Evolutionary conservation across 2,888 invertebrate species (phyloP).

Genomic region (Caenorhabditis sulstoni): DNA sequence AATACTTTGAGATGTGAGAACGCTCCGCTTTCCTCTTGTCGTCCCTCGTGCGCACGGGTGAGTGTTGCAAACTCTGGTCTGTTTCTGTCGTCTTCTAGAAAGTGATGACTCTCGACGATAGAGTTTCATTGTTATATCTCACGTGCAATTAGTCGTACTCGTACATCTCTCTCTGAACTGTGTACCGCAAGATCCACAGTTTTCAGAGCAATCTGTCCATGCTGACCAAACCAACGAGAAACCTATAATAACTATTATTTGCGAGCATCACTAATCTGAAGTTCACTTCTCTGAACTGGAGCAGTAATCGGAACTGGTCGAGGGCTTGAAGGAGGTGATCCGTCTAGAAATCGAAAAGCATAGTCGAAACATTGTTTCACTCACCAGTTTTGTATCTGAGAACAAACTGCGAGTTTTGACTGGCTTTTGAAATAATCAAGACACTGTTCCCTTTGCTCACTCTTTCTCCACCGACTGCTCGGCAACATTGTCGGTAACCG

Average conservation of each 20-base stretch:
- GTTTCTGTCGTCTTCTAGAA: conserved; percentile 43
- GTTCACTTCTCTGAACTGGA: conserved; percentile 24
- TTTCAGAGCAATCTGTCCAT: conserved; percentile 70
- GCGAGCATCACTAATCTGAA: background rate
- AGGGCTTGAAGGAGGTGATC: conserved; percentile 21
- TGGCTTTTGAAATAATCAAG: conserved; percentile 65
- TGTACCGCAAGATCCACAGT: conserved; percentile 73
- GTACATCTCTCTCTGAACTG: conserved; percentile 62
- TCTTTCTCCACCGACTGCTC: conserved; percentile 50
- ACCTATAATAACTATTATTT: background rate
- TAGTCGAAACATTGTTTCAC: background rate
- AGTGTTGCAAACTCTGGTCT: conserved; percentile 59
- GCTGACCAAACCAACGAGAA: conserved; percentile 66
- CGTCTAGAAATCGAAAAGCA: conserved; percentile 24
- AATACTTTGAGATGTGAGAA: conserved; percentile 12
- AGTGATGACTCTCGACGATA: background rate
- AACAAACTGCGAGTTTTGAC: conserved; percentile 57
- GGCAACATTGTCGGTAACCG: conserved; percentile 65
- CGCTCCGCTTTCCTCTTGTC: conserved; percentile 58
- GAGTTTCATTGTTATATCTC: background rate
- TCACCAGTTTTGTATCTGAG: conserved; percentile 58
- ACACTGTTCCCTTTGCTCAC: conserved; percentile 59
- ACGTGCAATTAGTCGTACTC: conserved; percentile 48
- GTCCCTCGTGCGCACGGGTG: conserved; percentile 60
- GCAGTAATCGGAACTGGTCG: conserved; percentile 18